Evolutionary conservation across 2,797 vertebrate genomes (phyloP), one percentile per base, ranked within the genome.

Genomic region (Scolopax bukidnonensis): DNA sequence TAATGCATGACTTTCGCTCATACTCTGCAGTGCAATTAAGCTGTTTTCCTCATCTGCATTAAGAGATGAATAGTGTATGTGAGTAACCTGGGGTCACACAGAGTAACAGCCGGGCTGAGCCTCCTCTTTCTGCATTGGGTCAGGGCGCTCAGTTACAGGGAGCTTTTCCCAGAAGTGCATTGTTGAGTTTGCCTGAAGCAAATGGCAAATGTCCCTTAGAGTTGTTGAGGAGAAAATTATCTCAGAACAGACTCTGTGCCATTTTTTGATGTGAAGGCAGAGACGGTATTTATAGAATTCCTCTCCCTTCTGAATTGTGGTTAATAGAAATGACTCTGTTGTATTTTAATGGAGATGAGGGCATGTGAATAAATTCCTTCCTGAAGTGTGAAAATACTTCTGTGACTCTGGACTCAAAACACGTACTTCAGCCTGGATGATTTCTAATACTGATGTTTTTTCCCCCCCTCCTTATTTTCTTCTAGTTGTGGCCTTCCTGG

Each of bases 401-500:
- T 40, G 18, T 18, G 28, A 20, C 25, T 67, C 20, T 10, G 56
- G 3, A 5, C 20, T 84, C 24, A 10, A 10, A 27, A 9, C 12
- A 11, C 1, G 5, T 30, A 12, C 33, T 43, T 79, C 38, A 14
- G 5, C 38, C 53, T 63, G 59, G 9, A 1, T 17, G 21, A 8
- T 60, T 90, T 38, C 57, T 97, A 71, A 96, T 8, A 0, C 8
- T 1, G 4, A 9, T 21, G 27, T 11, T 38, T 24, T 11, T 38
- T 24, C 2, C 1, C 24, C 9, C 11, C 14, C 4, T 67, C 10
- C 12, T 74, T 38, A 3, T 77, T 56, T 60, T 12, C 38, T 76
- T 82, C 64, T 79, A 97, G 99, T 97, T 8, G 98, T 99, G 89
- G 99, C 99, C 1, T 99, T 99, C 97, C 93, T 97, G 56, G 98